Base-by-base conservation (phyloP, 2,113 vertebrate genomes). In the Delphinus delphis region DNA sequence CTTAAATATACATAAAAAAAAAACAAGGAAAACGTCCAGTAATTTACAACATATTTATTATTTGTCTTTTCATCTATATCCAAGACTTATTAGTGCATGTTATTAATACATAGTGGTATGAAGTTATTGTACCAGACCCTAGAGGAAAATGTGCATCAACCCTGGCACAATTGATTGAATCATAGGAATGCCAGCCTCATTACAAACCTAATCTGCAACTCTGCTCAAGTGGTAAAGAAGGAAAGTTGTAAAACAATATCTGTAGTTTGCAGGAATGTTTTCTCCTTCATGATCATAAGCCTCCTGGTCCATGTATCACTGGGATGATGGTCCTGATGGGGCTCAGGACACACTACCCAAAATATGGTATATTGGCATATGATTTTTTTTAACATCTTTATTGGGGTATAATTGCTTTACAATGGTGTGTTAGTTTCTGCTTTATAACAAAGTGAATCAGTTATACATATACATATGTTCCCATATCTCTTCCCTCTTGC, bases 11-110 rank as follows among this genome's bases (percentile, higher is more conserved):
- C 17, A 3, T 76, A 6, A 47, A 50, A 50, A 12, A 50, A 33
- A 77, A 38, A 3, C 11, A 76, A 74, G 13, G 13, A 33, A 86
- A 95, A 90, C 13, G 73, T 89, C 0, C 8, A 86, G 28, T 91
- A 89, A 96, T 95, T 93, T 92, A 55, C 5, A 79, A 33, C 13
- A 4, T 63, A 79, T 84, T 90, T 90, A 80, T 88, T 44, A 71
- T 90, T 76, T 71, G 5, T 82, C 14, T 87, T 95, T 8, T 71
- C 86, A n/a, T 65, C n/a, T 84, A 12, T 92, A 90, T 38, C 15
- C 10, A 94, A 92, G 41, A 71, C 23, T 50, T 67, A 70, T 31
- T 71, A 95, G 7, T 67, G 7, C 8, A 47, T 62, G n/a, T 28
- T 94, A n/a, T 91, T 95, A 94, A 71, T 84, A 79, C 2, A 28